phyloP scores from a whole-genome alignment of 1,140 invertebrate species.

The Temnothorax longispinosus region DNA sequence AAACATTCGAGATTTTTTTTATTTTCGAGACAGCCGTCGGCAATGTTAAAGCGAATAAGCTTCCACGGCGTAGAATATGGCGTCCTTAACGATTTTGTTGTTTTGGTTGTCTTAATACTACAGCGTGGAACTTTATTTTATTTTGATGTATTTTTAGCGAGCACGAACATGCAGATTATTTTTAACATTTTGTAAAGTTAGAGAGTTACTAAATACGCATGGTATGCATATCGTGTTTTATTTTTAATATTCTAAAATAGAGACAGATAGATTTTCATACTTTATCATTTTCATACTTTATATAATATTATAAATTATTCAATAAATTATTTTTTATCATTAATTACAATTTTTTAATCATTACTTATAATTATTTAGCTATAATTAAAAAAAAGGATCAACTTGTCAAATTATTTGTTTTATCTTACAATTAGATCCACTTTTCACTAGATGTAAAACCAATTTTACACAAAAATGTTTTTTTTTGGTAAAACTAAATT shows the following conservation, averaged over 20 bases:
- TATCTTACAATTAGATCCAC: background rate
- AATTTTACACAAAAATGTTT: background rate
- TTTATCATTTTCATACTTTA: background rate
- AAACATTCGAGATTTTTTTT: constrained; percentile 16
- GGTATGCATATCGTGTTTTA: background rate
- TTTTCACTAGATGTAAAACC: background rate
- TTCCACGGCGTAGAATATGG: background rate
- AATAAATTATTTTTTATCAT: constrained; percentile 2
- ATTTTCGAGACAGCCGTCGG: constrained; percentile 30
- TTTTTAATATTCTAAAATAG: background rate
- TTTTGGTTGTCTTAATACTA: constrained; percentile 21
- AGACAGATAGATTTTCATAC: background rate
- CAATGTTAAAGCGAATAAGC: background rate
- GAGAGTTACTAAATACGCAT: background rate
- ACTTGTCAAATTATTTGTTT: background rate
- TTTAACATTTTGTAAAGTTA: background rate
- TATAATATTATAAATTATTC: background rate
- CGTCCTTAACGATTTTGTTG: constrained; percentile 6
- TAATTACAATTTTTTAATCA: background rate
- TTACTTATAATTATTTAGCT: background rate
- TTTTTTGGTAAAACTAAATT: constrained; percentile 27
- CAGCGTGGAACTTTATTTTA: background rate
- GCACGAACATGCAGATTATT: background rate
- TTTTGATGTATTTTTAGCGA: constrained; percentile 8
- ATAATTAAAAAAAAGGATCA: background rate